Base-by-base conservation (phyloP, 1,140 invertebrate species). In the Catajapyx aquilonaris region DNA sequence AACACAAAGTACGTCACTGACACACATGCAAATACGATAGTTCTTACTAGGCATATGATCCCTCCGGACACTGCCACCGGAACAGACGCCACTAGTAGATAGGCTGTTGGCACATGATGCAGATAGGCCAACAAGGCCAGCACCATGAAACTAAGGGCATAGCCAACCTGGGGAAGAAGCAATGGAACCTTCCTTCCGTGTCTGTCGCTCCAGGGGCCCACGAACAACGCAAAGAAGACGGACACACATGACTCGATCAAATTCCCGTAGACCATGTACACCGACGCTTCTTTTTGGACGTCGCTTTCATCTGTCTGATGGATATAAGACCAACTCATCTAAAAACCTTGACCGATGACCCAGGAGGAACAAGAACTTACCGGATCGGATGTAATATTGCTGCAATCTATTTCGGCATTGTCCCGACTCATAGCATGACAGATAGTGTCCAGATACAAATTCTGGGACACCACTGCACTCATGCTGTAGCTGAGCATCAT, bases 41-140 rank as follows among this genome's bases (percentile, higher is more conserved):
- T 22, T 15, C 23, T 39, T 20, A 30, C 34, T 5, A 32, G 25
- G 0, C 20, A 18, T 3, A 30, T 19, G 20, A 40, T 11, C 2
- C 39, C 33, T 9, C 39, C 39, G 15, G 39, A 23, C 9, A 40
- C 15, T 4, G 32, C 15, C 2, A 18, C 5, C 3, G 39, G 39
- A 10, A 40, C 18, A n/a, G 33, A 40, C 4, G 19, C 31, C 13
- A 40, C 1, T 17, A 40, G 11, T 15, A 40, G 21, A 20, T 35
- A 18, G 19, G 5, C 13, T 11, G 33, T 16, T 22, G 10, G 20
- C 1, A 30, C 2, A 18, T 20, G 17, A 3, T 32, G 19, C 3
- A 28, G 10, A 25, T 28, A 4, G 10, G 31, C 20, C 15, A 35
- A 35, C 0, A 40, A 2, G 4, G 25, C n/a, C 25, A 34, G 34